Conservation (phyloP, 2,113 vertebrate species). For the Lota lota region DNA sequence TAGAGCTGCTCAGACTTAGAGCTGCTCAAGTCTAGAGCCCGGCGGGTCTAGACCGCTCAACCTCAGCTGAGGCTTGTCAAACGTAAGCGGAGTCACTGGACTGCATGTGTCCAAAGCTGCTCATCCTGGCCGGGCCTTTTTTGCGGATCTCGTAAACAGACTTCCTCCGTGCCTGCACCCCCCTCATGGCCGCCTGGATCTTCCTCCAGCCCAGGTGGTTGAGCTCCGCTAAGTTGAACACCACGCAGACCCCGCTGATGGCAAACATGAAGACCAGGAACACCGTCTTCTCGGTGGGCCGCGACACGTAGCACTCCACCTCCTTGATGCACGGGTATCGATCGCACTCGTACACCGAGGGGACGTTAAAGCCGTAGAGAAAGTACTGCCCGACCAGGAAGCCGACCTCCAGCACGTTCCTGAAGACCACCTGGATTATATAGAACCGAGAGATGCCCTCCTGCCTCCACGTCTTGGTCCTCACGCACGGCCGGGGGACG, state of each 20-base stretch:
- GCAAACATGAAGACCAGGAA: conserved; percentile 93
- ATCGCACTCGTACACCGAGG: conserved; percentile 87
- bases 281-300: conserved; percentile 90
- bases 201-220: conserved; percentile 92
- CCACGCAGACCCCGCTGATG: conserved; percentile 88
- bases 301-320: conserved; percentile 89
- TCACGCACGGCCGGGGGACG: conserved; percentile 77
- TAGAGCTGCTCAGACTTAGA: too few species aligned
- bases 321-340: conserved; percentile 91
- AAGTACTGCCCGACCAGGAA: conserved; percentile 92
- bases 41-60: too few species aligned
- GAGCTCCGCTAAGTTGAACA: conserved; percentile 88
- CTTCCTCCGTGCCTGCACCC: conserved; percentile 88
- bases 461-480: conserved; percentile 86
- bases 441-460: conserved; percentile 94
- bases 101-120: conserved; percentile 89
- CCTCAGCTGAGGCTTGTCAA: conserved; percentile 39
- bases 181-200: conserved; percentile 87
- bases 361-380: conserved; percentile 88
- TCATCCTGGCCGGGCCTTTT: conserved; percentile 86
- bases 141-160: conserved; percentile 91
- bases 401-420: conserved; percentile 89
- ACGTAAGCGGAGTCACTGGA: conserved; percentile 93
- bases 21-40: too few species aligned
- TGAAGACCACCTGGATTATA: conserved; percentile 92